phyloP scores from a whole-genome alignment of 2,797 vertebrate genomes.

The Molossus alvarezi region DNA sequence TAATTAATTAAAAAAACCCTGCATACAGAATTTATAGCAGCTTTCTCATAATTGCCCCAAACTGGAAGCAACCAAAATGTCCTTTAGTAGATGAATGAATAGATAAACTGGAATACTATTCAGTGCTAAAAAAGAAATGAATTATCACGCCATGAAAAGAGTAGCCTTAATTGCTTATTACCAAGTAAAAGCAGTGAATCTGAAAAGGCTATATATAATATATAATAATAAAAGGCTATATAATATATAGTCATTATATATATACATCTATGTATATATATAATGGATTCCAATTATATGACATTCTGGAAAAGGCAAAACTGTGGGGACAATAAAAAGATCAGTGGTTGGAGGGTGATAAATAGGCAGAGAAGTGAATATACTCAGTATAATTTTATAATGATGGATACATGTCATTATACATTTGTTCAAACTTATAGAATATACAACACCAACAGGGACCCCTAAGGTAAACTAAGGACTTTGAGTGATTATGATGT shows the following conservation, averaged over 20 bases:
- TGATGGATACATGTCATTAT: neutral
- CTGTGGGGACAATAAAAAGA: neutral
- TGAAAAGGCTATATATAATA: neutral
- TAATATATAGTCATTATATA: neutral
- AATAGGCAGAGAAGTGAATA: neutral
- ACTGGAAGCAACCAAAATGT: neutral
- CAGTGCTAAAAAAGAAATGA: neutral
- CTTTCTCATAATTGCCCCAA: neutral
- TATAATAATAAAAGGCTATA: neutral
- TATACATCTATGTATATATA: neutral
- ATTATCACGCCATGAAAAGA: neutral
- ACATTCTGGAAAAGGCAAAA: neutral
- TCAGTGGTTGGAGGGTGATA: neutral
- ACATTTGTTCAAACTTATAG: neutral
- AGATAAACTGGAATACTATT: neutral
- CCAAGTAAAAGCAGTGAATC: neutral
- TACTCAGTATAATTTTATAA: neutral
- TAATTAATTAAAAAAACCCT: neutral
- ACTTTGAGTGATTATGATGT: neutral
- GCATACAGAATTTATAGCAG: neutral
- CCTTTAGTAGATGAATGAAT: neutral
- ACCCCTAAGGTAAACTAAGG: neutral
- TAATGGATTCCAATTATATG: neutral
- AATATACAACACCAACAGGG: neutral
- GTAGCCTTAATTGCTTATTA: neutral